Percentiles rank a stretch among this genome's conserved stretches.
phyloP scores from a whole-genome alignment of 1,140 invertebrate genomes.

The Trigoniulus corallinus region DNA sequence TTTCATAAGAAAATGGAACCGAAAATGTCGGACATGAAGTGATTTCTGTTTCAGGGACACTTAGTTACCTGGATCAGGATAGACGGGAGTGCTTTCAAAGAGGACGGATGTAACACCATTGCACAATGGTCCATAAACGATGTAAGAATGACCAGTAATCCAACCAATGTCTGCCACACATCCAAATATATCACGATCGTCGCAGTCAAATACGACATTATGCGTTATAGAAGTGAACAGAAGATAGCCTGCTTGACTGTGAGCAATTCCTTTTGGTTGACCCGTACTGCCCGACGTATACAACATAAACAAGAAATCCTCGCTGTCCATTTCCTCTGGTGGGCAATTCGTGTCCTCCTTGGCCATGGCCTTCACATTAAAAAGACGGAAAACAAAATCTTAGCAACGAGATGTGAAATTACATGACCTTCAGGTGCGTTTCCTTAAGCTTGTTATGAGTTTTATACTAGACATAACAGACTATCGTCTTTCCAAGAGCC shows the following conservation, averaged over 20 bases:
- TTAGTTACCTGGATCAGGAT: constrained; percentile 37
- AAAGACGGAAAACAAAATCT: not conserved
- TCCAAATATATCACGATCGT: constrained; percentile 31
- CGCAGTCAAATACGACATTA: constrained; percentile 35
- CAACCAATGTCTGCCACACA: constrained; percentile 42
- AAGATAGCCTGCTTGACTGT: constrained; percentile 36
- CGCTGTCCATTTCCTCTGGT: constrained; percentile 29
- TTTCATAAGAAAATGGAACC: not conserved
- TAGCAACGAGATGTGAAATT: too few species aligned
- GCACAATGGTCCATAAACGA: constrained; percentile 36
- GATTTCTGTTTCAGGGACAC: too few species aligned
- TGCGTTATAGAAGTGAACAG: constrained; percentile 33
- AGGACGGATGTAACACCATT: constrained; percentile 36
- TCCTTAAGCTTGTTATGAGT: not conserved
- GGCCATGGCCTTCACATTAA: constrained; percentile 11
- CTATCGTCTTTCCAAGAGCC: too few species aligned
- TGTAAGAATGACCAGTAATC: constrained; percentile 40
- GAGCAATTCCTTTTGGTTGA: constrained; percentile 36
- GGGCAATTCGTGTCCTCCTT: constrained; percentile 18
- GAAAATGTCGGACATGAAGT: not conserved
- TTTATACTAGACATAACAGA: too few species aligned
- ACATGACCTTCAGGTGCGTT: too few species aligned
- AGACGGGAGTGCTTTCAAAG: constrained; percentile 37
- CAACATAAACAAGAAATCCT: constrained; percentile 36
- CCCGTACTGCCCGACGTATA: constrained; percentile 40